These are phyloP conservation scores for Tubulanus polymorphus DNA, from an alignment of 2,888 invertebrate species.

Conservation along the genomic window DNA sequence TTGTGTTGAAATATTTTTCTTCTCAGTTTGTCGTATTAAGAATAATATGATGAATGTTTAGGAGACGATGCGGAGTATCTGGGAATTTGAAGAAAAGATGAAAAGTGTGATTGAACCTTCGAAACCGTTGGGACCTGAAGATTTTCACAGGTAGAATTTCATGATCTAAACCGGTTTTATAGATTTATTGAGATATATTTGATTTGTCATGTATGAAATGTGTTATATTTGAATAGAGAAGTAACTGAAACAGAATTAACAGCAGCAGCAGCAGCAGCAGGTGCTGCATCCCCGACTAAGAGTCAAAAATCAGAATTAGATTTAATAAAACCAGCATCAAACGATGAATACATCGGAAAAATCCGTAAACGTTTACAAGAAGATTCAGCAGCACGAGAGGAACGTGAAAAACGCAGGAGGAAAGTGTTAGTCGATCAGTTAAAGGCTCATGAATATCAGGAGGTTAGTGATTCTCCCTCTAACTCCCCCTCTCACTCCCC, in stretches of 20 bases:
- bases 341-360: constrained; percentile 49
- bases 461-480: constrained; percentile 41
- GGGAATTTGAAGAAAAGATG: constrained; percentile 47
- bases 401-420: constrained; percentile 50
- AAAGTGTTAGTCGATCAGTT: constrained; percentile 53
- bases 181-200: not conserved
- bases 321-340: constrained; percentile 38
- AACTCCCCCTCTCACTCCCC: too few species aligned
- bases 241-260: too few species aligned
- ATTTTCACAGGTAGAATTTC: too few species aligned
- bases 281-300: too few species aligned
- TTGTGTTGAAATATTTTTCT: not conserved
- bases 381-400: constrained; percentile 47
- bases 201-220: not conserved
- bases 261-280: constrained; percentile 21
- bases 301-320: too few species aligned
- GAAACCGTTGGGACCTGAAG: constrained; percentile 18
- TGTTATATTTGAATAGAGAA: not conserved
- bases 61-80: constrained; percentile 40
- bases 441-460: constrained; percentile 47
- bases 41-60: constrained; percentile 19
- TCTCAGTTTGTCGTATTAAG: constrained; percentile 2
- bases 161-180: too few species aligned
- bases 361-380: constrained; percentile 50
- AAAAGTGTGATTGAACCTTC: constrained; percentile 41